Evolutionary conservation across 2,888 invertebrate genomes (phyloP).

Genomic region (Horisme vitalbata): DNA sequence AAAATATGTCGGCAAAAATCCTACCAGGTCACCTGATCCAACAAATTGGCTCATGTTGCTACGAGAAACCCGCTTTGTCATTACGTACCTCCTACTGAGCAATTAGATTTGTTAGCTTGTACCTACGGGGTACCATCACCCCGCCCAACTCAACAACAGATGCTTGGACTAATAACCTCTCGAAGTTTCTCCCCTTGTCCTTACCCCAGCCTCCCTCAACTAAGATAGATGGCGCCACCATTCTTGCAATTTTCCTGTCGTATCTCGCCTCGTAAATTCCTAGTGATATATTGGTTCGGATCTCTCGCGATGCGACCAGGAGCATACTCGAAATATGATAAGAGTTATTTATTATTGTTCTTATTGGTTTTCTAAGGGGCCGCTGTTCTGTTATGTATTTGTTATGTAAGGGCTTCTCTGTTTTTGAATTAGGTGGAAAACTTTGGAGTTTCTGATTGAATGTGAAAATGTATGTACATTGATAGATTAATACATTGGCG

Average conservation of each 20-base stretch:
- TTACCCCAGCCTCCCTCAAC: constrained; percentile 80
- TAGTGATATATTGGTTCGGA: constrained; percentile 90
- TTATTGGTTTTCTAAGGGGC: constrained; percentile 80
- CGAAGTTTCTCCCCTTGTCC: constrained; percentile 79
- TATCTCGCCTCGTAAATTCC: constrained; percentile 94
- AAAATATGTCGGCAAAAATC: constrained; percentile 11
- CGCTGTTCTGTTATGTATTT: constrained; percentile 52
- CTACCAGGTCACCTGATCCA: constrained; percentile 66
- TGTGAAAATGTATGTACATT: too few relatives aligned
- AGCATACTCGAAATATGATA: constrained; percentile 84
- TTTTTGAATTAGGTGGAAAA: constrained; percentile 15
- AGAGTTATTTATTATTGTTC: constrained; percentile 83
- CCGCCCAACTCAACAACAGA: constrained; percentile 81
- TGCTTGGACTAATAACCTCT: constrained; percentile 84
- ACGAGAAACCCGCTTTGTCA: constrained; percentile 74
- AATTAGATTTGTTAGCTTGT: constrained; percentile 83
- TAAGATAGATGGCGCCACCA: constrained; percentile 95
- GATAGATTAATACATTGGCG: too few relatives aligned
- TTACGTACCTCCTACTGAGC: constrained; percentile 80
- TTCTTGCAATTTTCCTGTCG: constrained; percentile 97
- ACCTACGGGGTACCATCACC: constrained; percentile 81
- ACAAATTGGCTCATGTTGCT: constrained; percentile 62
- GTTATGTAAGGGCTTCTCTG: constrained; percentile 53
- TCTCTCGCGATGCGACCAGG: constrained; percentile 83
- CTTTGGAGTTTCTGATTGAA: constrained; percentile 1